Conservation (phyloP, 2,888 invertebrate species). For the Fragum whitleyi region DNA sequence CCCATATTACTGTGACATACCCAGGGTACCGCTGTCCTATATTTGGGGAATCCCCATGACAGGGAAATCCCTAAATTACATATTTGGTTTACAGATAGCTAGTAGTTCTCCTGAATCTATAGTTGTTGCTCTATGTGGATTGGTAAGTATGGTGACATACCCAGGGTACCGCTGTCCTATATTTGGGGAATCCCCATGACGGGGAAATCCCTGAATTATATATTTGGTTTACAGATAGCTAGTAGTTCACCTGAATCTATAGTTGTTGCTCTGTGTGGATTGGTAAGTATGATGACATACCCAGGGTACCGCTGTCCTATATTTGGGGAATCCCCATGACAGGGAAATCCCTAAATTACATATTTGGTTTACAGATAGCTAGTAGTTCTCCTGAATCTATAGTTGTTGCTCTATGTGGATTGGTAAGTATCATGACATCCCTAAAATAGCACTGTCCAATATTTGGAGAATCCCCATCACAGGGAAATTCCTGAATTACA, state of each 20-base stretch:
- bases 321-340: slow-evolving; percentile 87
- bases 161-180: slow-evolving; percentile 85
- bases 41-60: slow-evolving; percentile 87
- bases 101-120: slow-evolving; percentile 84
- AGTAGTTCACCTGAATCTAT: slow-evolving; percentile 84
- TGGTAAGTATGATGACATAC: slow-evolving; percentile 86
- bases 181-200: slow-evolving; percentile 87
- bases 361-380: slow-evolving; percentile 86
- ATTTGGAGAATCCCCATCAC: slow-evolving; percentile 87
- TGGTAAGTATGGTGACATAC: slow-evolving; percentile 86
- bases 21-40: slow-evolving; percentile 85
- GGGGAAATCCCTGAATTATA: slow-evolving; percentile 87
- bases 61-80: slow-evolving; percentile 87
- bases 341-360: slow-evolving; percentile 87
- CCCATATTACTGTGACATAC: slow-evolving; percentile 87
- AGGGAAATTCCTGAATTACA: slow-evolving; percentile 87
- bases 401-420: slow-evolving; percentile 85
- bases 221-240: slow-evolving; percentile 86
- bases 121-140: slow-evolving; percentile 85
- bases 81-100: slow-evolving; percentile 86
- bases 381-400: slow-evolving; percentile 84
- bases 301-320: slow-evolving; percentile 85
- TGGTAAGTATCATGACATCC: slow-evolving; percentile 86
- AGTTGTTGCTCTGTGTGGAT: slow-evolving; percentile 85
- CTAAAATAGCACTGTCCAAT: slow-evolving; percentile 85